A percentile compares a stretch with the other conserved stretches of the same genome.
Conservation (phyloP, 2,113 vertebrate species). For the Nothobranchius kuhntae region DNA sequence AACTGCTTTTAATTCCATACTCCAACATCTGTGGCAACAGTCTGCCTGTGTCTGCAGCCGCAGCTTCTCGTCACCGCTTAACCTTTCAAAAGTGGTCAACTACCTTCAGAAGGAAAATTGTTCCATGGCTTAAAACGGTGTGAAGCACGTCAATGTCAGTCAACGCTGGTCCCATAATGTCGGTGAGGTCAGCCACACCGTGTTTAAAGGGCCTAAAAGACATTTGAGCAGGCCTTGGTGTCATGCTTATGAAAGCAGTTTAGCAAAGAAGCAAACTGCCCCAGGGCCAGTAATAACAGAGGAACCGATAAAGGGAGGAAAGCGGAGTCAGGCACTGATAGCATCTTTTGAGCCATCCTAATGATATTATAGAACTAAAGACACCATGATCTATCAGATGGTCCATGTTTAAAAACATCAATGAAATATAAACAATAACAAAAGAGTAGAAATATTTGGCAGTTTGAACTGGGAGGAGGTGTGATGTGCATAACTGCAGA, state of each 20-base stretch:
- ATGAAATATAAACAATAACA: constrained; percentile 62
- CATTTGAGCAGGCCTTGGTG: constrained; percentile 67
- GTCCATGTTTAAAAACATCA: constrained; percentile 35
- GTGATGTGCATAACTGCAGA: constrained; percentile 13
- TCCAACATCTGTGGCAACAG: constrained; percentile 33
- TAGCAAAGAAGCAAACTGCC: constrained; percentile 68
- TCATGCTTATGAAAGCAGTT: constrained; percentile 76
- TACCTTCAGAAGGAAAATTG: constrained; percentile 46
- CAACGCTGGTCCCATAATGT: constrained; percentile 45
- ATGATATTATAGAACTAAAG: constrained; percentile 72
- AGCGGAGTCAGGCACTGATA: constrained; percentile 75
- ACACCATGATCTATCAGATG: constrained; percentile 41
- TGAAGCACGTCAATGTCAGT: constrained; percentile 47
- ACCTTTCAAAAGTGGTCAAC: constrained; percentile 57
- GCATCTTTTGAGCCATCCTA: constrained; percentile 73
- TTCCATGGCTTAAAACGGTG: constrained; percentile 51
- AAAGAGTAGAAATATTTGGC: constrained; percentile 27
- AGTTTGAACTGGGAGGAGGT: background rate
- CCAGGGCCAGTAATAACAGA: constrained; percentile 72
- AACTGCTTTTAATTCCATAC: constrained; percentile 56
- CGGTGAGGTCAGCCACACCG: constrained; percentile 53
- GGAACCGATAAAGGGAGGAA: constrained; percentile 71
- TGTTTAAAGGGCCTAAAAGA: constrained; percentile 55
- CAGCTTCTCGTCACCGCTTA: constrained; percentile 45
- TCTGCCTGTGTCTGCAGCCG: constrained; percentile 25